Conservation (phyloP, 1,140 invertebrate species). For the Leguminivora glycinivorella region DNA sequence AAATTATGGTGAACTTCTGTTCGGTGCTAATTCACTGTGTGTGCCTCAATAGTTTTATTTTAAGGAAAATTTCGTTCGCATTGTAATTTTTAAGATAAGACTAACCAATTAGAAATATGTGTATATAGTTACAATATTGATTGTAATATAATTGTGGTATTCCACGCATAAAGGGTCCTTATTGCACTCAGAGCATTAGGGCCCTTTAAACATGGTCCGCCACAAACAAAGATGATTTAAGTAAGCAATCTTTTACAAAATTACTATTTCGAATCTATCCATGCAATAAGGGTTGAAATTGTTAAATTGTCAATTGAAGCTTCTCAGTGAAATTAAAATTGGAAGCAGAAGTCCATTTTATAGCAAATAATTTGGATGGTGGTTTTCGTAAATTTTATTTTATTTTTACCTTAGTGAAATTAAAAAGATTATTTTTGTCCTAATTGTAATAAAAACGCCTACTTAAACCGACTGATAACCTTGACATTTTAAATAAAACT, state of each 20-base stretch:
- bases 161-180: no score
- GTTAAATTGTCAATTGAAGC: no score
- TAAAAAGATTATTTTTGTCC: background rate
- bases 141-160: background rate
- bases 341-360: no score
- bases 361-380: no score
- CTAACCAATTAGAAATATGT: constrained; percentile 13
- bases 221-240: no score
- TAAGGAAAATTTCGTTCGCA: background rate
- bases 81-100: constrained; percentile 1
- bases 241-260: no score
- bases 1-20: constrained; percentile 44
- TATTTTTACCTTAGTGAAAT: background rate
- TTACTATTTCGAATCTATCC: no score
- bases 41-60: constrained; percentile 55
- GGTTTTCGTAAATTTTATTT: background rate
- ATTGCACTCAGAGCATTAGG: no score
- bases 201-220: background rate
- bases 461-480: constrained; percentile 1
- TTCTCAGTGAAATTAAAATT: no score
- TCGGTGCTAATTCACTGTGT: constrained; percentile 69
- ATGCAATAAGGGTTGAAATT: no score
- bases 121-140: constrained; percentile 1
- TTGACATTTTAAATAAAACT: constrained; percentile 27
- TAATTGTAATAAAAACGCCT: background rate